These are phyloP conservation scores for Trichoplusia ni DNA, from an alignment of 1,140 invertebrate genomes.

Conservation along the genomic window DNA sequence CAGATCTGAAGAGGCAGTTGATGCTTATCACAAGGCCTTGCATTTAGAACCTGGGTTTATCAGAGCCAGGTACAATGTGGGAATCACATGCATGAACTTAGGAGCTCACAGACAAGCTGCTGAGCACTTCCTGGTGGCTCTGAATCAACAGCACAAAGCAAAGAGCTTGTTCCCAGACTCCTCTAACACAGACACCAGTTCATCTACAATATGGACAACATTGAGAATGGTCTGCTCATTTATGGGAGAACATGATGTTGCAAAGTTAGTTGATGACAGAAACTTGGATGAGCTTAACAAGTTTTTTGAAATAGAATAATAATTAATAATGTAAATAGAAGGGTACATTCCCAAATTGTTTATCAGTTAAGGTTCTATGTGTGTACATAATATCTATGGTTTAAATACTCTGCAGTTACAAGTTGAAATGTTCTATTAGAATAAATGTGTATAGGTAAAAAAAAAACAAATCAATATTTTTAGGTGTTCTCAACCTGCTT, in stretches of 20 bases:
- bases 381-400: too few species aligned
- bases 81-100: constrained; percentile 98
- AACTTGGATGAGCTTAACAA: constrained; percentile 85
- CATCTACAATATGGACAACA: constrained; percentile 97
- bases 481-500: too few species aligned
- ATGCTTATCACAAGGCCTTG: constrained; percentile 96
- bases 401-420: too few species aligned
- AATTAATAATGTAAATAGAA: too few species aligned
- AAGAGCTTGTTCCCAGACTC: constrained; percentile 75
- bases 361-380: background rate
- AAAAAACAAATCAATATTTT: too few species aligned
- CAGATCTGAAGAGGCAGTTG: constrained; percentile 96
- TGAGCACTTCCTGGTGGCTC: constrained; percentile 95
- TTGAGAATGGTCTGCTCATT: constrained; percentile 94
- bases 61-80: constrained; percentile 97
- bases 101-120: constrained; percentile 96
- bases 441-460: too few species aligned
- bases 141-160: constrained; percentile 95
- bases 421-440: too few species aligned
- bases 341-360: background rate
- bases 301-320: constrained; percentile 83
- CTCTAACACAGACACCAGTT: constrained; percentile 82
- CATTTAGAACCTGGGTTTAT: constrained; percentile 97
- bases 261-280: constrained; percentile 88
- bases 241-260: constrained; percentile 91